Conservation (phyloP, 2,113 vertebrate genomes). For the Ochotona princeps region DNA sequence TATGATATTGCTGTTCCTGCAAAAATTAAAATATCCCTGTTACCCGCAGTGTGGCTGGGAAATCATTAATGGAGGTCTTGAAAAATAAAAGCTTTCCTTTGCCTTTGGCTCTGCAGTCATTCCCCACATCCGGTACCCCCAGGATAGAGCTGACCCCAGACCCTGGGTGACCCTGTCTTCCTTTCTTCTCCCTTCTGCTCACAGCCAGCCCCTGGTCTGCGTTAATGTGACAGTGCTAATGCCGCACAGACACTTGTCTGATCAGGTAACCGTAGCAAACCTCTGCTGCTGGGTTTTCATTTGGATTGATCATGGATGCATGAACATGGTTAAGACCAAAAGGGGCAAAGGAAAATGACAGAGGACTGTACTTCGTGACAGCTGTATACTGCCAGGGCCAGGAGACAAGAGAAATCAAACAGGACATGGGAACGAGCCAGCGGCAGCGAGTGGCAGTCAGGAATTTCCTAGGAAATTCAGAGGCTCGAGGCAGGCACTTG, state of each 20-base stretch:
- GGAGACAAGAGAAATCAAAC: neutral
- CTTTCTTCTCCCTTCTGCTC: neutral
- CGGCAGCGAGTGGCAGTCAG: neutral
- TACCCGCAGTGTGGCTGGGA: neutral
- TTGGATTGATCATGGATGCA: neutral
- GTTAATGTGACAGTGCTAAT: neutral
- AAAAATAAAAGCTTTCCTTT: constrained; percentile 7
- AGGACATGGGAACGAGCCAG: neutral
- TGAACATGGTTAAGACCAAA: neutral
- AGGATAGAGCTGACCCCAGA: neutral
- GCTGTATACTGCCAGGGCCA: neutral
- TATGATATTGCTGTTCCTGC: neutral
- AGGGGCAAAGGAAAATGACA: neutral
- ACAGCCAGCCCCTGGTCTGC: neutral
- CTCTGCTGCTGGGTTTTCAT: neutral
- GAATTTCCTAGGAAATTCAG: neutral
- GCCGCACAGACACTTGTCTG: neutral
- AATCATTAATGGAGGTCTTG: neutral
- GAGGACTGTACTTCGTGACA: neutral
- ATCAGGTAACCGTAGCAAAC: neutral
- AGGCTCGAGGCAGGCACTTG: neutral
- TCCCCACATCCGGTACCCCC: neutral
- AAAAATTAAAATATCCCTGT: neutral
- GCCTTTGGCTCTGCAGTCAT: neutral
- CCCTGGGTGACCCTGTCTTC: neutral